Evolutionary conservation across 2,113 vertebrate species (phyloP).

Genomic region (Pavo muticus): DNA sequence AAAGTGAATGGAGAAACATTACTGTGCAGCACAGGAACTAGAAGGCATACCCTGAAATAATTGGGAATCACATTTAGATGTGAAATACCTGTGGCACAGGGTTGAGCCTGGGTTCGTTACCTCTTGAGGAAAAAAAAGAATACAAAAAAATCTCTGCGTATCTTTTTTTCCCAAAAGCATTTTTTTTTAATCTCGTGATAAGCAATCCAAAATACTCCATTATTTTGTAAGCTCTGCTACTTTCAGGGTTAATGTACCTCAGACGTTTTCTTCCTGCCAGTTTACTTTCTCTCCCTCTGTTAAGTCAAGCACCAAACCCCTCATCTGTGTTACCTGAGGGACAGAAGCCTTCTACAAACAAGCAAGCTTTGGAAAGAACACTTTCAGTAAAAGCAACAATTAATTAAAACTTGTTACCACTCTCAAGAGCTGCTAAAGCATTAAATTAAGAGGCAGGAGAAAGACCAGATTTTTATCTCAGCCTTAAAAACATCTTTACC

Average conservation of each 20-base stretch:
- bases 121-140: background rate
- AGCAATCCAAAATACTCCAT: background rate
- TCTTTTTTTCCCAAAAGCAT: background rate
- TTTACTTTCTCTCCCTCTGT: background rate
- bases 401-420: background rate
- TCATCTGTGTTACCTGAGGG: background rate
- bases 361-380: background rate
- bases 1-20: background rate
- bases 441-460: background rate
- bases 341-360: background rate
- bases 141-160: background rate
- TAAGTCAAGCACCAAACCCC: background rate
- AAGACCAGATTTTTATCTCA: background rate
- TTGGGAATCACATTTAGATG: background rate
- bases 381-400: background rate
- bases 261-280: background rate
- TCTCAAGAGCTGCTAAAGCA: background rate
- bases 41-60: fast-evolving
- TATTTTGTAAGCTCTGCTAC: background rate
- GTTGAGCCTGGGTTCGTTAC: background rate
- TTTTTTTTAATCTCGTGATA: background rate
- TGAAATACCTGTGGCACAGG: background rate
- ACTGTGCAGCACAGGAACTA: background rate
- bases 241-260: background rate
- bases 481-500: background rate